These are phyloP conservation scores for Saimiri boliviensis DNA, from an alignment of 2,113 vertebrate species.

Conservation along the genomic window DNA sequence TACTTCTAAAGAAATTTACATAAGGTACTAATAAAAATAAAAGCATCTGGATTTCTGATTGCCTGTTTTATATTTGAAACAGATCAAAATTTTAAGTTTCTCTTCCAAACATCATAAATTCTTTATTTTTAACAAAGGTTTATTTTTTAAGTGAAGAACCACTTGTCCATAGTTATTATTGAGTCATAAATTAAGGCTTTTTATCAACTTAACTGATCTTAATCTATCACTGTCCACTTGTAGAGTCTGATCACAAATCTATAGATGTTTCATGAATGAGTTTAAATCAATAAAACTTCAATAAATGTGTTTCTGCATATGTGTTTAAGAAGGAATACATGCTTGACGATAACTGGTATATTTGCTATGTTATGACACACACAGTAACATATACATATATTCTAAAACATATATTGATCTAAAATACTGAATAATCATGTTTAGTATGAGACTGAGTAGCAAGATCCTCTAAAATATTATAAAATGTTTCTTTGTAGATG, in stretches of 20 bases:
- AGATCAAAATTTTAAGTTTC: slow-evolving; percentile 52
- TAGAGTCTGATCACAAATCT: background rate
- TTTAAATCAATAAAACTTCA: slow-evolving; percentile 19
- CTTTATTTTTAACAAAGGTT: background rate
- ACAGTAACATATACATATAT: background rate
- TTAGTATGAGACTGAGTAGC: background rate
- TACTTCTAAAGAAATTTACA: slow-evolving; percentile 60
- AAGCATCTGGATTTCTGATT: slow-evolving; percentile 59
- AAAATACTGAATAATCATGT: background rate
- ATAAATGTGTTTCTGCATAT: background rate
- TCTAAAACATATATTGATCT: background rate
- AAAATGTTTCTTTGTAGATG: background rate
- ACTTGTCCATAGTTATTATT: background rate
- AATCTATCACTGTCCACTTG: background rate
- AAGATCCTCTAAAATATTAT: background rate
- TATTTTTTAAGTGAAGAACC: slow-evolving; percentile 19
- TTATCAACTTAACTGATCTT: background rate
- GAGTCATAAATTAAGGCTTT: background rate
- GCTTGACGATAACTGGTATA: background rate
- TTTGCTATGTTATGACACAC: background rate
- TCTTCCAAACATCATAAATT: background rate
- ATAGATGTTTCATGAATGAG: background rate
- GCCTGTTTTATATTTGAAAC: slow-evolving; percentile 55
- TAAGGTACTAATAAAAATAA: slow-evolving; percentile 58
- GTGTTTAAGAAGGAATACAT: background rate